Conservation (phyloP, 2,113 vertebrate genomes). For the pig (Sus scrofa) region DNA sequence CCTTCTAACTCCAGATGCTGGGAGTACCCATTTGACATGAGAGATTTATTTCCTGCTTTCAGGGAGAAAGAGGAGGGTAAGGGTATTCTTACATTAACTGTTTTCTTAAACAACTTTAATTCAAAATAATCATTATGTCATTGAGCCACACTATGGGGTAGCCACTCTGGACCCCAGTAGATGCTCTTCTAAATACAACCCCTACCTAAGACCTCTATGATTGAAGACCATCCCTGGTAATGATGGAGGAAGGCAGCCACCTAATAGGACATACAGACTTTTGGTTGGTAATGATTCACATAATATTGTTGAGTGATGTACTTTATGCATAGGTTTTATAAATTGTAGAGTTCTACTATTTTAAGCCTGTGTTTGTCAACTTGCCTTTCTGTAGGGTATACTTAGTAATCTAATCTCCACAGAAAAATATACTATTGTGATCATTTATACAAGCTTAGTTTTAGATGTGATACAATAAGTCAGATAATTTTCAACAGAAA, state of each 20-base stretch:
- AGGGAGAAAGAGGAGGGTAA: background rate
- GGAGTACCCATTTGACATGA: background rate
- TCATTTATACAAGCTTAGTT: conserved; percentile 12
- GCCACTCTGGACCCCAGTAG: background rate
- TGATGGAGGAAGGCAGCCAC: background rate
- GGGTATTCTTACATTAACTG: background rate
- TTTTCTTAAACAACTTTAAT: background rate
- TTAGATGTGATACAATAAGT: background rate
- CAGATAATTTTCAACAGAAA: conserved; percentile 1
- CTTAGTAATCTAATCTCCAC: background rate
- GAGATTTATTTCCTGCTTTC: background rate
- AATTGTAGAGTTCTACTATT: background rate
- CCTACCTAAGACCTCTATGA: background rate
- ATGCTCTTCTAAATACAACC: background rate
- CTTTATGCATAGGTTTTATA: background rate
- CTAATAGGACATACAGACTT: background rate
- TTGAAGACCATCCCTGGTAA: background rate
- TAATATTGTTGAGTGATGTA: background rate
- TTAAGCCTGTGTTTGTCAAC: background rate
- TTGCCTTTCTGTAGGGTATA: background rate
- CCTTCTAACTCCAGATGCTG: background rate
- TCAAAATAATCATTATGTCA: background rate
- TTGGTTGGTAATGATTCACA: background rate
- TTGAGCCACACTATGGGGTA: background rate
- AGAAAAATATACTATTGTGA: conserved; percentile 14